Percentiles rank a stretch among this genome's conserved stretches.
phyloP scores from a whole-genome alignment of 2,113 vertebrate species.

The Aptenodytes forsteri region DNA sequence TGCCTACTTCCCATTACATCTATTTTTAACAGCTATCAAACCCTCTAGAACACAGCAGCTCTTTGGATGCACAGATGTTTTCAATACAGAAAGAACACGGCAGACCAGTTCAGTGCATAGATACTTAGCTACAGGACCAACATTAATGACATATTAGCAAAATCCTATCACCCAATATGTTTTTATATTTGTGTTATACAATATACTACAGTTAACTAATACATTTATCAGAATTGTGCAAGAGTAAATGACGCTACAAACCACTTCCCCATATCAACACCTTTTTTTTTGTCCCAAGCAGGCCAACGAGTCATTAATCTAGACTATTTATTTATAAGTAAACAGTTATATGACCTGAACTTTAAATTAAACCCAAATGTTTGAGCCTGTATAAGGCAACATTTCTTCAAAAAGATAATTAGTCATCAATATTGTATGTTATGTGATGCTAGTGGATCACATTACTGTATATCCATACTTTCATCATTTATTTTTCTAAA shows the following conservation, averaged over 20 bases:
- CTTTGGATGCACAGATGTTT: background rate
- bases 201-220: background rate
- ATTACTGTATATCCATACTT: background rate
- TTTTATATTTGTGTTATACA: conserved; percentile 8
- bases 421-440: background rate
- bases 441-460: background rate
- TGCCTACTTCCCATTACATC: background rate
- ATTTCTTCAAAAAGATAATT: background rate
- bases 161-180: background rate
- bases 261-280: background rate
- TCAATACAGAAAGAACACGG: background rate
- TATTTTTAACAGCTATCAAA: conserved; percentile 47
- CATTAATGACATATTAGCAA: background rate
- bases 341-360: background rate
- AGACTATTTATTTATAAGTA: background rate
- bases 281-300: background rate
- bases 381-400: background rate
- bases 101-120: background rate
- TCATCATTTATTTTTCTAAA: background rate
- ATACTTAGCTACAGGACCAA: background rate
- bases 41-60: background rate
- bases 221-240: background rate
- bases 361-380: background rate
- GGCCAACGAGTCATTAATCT: background rate
- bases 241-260: background rate